Evolutionary conservation across 2,797 vertebrate genomes (phyloP), one percentile per base, ranked within the genome.

Genomic region (Ctenochaetus hawaiiensis): DNA sequence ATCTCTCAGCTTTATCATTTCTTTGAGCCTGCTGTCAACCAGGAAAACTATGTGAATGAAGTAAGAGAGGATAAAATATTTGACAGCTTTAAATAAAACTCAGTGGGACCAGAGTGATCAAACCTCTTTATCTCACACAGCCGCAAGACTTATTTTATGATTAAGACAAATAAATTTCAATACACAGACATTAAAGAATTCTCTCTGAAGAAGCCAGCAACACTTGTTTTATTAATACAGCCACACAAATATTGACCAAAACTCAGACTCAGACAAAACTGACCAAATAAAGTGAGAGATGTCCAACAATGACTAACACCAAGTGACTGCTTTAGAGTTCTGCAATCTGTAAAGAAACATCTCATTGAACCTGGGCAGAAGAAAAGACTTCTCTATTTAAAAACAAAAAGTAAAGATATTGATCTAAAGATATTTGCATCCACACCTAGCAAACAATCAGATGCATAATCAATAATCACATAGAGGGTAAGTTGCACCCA

Each of bases 21-120:
- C 5, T 68, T 72, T 67, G 30, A 18, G 51, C 16, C 43, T 44
- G 48, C 63, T 13, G 26, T 75, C 52, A 56, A 56, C 30, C 43
- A 52, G 53, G 44, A 45, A 54, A 72, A 60, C 9, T n/a, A 77
- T 56, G 59, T 47, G 37, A 72, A 69, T 76, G n/a, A 78, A 69
- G 17, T 16, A 22, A 64, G n/a, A 45, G 14, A 4, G 16, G 23
- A 20, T 76, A 63, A 76, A 68, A 71, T 59, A 56, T 72, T n/a
- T 48, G 67, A 77, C 47, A 62, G 49, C 30, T 71, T 76, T 30
- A 70, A 54, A 53, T 67, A 18, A 34, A 22, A 65, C 22, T 58
- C 68, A 65, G 20, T 4, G 11, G 49, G 37, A 56, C 37, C 48
- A 58, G 16, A 51, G 34, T 13, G 7, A 53, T 43, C 43, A 9